These are phyloP conservation scores for Dysdera silvatica DNA, from an alignment of 1,140 invertebrate genomes.

Conservation along the genomic window DNA sequence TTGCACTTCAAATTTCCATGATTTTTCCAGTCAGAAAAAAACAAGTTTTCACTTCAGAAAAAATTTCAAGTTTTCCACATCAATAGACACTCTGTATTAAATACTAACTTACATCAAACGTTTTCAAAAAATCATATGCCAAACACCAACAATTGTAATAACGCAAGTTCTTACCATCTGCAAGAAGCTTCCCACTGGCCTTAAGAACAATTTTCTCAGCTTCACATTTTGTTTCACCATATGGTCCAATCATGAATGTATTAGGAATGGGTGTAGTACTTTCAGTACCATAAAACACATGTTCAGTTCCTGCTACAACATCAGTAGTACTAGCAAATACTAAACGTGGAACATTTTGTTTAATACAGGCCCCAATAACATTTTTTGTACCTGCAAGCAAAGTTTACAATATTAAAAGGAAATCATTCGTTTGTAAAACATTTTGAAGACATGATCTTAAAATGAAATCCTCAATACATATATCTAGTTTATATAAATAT, in stretches of 20 bases:
- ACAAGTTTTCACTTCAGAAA: too few relatives aligned
- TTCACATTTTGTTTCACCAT: slow-evolving; percentile 55
- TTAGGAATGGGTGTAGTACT: slow-evolving; percentile 45
- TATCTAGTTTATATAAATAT: too few relatives aligned
- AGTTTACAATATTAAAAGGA: slow-evolving; percentile 22
- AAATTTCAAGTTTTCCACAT: too few relatives aligned
- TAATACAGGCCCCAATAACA: slow-evolving; percentile 52
- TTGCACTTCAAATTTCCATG: too few relatives aligned
- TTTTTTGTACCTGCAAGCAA: slow-evolving; percentile 49
- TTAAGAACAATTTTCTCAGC: slow-evolving; percentile 53
- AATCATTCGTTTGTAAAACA: slow-evolving; percentile 18
- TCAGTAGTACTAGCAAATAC: slow-evolving; percentile 57
- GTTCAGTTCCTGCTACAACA: slow-evolving; percentile 51
- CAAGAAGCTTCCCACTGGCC: slow-evolving; percentile 47
- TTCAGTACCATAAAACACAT: slow-evolving; percentile 44
- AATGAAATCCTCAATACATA: too few relatives aligned
- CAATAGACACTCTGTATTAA: too few relatives aligned
- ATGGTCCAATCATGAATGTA: slow-evolving; percentile 54
- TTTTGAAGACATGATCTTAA: too few relatives aligned
- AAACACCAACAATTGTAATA: too few relatives aligned
- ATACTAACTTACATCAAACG: too few relatives aligned
- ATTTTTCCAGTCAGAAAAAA: too few relatives aligned
- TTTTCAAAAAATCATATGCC: too few relatives aligned
- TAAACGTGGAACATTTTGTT: slow-evolving; percentile 50
- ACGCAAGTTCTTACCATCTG: slow-evolving; percentile 50